Conservation (phyloP, 2,113 vertebrate species). For the Solea solea region DNA sequence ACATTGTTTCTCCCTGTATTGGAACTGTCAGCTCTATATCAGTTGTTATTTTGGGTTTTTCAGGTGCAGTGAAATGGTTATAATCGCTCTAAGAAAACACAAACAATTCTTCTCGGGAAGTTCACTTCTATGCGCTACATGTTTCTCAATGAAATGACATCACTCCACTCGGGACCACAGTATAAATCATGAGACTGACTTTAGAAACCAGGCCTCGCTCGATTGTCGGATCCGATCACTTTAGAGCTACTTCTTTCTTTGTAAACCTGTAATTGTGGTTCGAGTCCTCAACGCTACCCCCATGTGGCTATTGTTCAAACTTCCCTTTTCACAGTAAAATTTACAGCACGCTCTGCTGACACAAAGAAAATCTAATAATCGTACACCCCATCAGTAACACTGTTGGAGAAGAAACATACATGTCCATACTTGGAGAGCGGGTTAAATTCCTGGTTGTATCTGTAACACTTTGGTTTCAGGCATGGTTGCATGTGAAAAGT, state of each 20-base stretch:
- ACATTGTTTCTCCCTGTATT: too few species aligned
- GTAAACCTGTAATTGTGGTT: too few species aligned
- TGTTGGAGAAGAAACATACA: background rate
- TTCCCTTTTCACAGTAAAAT: constrained; percentile 31
- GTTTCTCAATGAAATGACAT: constrained; percentile 33
- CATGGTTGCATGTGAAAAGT: constrained; percentile 42
- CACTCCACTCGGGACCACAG: background rate
- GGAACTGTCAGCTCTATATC: too few species aligned
- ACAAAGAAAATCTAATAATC: constrained; percentile 3
- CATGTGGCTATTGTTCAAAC: constrained; percentile 19
- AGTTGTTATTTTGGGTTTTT: too few species aligned
- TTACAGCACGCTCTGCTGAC: constrained; percentile 16
- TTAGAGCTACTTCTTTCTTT: too few species aligned
- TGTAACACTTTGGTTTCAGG: constrained; percentile 56
- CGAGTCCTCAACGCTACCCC: background rate
- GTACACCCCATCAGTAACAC: constrained; percentile 7
- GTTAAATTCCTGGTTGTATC: constrained; percentile 52
- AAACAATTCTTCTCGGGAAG: too few species aligned
- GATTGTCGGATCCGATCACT: too few species aligned
- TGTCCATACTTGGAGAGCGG: constrained; percentile 28
- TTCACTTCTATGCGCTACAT: background rate
- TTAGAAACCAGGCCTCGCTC: too few species aligned
- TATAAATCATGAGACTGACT: background rate
- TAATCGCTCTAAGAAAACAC: too few species aligned
- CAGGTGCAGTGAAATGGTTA: too few species aligned